These are phyloP conservation scores for Drosophila sordidula DNA, from an alignment of 2,888 invertebrate species.

Conservation along the genomic window DNA sequence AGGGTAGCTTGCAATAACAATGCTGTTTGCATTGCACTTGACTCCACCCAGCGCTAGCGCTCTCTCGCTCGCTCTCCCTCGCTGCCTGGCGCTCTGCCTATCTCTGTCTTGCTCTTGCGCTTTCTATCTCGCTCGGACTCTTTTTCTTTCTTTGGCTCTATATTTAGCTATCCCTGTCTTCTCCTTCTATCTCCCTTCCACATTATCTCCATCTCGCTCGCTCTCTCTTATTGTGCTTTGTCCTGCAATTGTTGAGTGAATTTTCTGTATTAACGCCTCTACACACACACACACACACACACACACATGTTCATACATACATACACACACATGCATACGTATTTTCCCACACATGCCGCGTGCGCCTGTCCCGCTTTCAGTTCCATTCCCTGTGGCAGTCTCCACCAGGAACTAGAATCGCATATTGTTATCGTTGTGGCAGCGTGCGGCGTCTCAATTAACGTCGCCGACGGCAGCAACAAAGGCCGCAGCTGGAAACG, in stretches of 20 bases:
- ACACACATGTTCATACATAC: no score
- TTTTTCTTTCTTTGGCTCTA: background rate
- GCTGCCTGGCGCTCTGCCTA: no score
- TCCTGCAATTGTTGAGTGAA: constrained; percentile 10
- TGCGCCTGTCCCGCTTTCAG: background rate
- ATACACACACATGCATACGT: background rate
- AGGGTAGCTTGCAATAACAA: constrained; percentile 17
- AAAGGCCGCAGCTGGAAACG: constrained; percentile 17
- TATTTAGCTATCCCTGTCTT: no score
- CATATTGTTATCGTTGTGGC: constrained; percentile 8
- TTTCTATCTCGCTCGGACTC: no score
- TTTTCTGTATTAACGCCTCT: constrained; percentile 17
- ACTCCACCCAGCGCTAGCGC: background rate
- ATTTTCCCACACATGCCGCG: background rate
- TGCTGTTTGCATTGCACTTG: constrained; percentile 1
- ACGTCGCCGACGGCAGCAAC: constrained; percentile 6
- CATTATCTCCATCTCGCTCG: background rate
- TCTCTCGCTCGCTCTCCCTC: no score
- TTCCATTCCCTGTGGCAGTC: constrained; percentile 7
- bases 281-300: background rate
- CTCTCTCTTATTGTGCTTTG: no score
- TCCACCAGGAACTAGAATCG: constrained; percentile 1
- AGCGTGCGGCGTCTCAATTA: constrained; percentile 27
- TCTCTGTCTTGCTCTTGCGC: no score
- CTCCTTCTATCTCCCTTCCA: no score